These are phyloP conservation scores for Meloe dianella DNA, from an alignment of 2,888 invertebrate genomes.

Conservation along the genomic window DNA sequence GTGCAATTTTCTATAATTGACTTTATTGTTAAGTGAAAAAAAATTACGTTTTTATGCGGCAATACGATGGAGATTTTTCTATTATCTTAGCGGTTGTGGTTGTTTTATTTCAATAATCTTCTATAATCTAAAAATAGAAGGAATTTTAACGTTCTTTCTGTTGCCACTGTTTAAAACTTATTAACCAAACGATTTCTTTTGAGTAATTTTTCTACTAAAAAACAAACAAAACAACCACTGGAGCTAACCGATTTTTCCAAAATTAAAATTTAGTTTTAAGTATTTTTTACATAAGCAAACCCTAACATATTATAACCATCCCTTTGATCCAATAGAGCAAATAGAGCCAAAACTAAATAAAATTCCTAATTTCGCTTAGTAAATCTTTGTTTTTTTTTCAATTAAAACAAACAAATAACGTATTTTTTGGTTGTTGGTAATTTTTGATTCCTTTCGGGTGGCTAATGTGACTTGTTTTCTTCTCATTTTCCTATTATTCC, in stretches of 20 bases:
- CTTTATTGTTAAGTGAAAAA: neutral
- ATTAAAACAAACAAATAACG: too few species aligned
- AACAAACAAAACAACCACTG: conserved; percentile 1
- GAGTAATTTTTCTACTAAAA: neutral
- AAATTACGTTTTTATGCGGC: neutral
- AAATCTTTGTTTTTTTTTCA: too few species aligned
- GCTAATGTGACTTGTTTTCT: conserved; percentile 55
- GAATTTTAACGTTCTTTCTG: neutral
- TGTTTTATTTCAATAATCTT: neutral
- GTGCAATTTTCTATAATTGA: neutral
- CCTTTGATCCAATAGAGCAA: neutral
- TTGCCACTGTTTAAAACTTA: neutral
- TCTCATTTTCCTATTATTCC: conserved; percentile 55
- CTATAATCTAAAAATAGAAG: neutral
- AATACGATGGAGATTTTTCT: neutral
- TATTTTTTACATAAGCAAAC: conserved; percentile 11
- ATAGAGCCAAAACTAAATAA: neutral
- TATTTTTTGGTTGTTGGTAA: conserved; percentile 34
- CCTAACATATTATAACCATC: neutral
- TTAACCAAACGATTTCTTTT: neutral
- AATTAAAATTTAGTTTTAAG: conserved; percentile 27
- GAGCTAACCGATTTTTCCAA: neutral
- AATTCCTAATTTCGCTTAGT: neutral
- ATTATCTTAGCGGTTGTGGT: conserved; percentile 8
- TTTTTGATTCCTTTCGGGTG: conserved; percentile 55